Percentiles rank a stretch among this genome's conserved stretches.
These are phyloP conservation scores for Nudaria mundana DNA, from an alignment of 2,888 invertebrate genomes.

Conservation along the genomic window DNA sequence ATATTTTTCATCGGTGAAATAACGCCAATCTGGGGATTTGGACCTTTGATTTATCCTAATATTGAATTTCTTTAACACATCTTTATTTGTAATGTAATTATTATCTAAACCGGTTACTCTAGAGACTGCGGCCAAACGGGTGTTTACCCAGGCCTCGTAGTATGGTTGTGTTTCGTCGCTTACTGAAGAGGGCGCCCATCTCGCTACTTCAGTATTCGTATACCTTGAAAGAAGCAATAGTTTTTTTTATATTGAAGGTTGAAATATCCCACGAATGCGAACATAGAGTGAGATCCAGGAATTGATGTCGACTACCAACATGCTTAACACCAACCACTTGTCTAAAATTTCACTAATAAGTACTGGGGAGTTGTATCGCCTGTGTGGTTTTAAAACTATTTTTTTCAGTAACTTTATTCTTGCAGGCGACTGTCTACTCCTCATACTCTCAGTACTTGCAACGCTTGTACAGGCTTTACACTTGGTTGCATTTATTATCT, in stretches of 20 bases:
- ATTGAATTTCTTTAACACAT: too few species aligned
- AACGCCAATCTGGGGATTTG: slow-evolving; percentile 40
- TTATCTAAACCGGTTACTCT: too few species aligned
- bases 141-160: slow-evolving; percentile 69
- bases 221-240: too few species aligned
- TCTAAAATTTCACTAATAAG: neutral
- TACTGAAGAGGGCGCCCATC: slow-evolving; percentile 53
- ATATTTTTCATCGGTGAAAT: slow-evolving; percentile 49
- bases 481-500: slow-evolving; percentile 6
- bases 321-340: neutral
- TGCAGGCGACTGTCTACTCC: slow-evolving; percentile 9
- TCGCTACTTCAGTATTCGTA: slow-evolving; percentile 63
- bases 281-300: too few species aligned
- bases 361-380: neutral
- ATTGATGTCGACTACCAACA: too few species aligned
- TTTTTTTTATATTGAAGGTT: too few species aligned
- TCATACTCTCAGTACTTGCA: slow-evolving; percentile 11
- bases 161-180: slow-evolving; percentile 55
- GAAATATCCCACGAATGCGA: too few species aligned
- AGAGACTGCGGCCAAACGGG: slow-evolving; percentile 53
- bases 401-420: slow-evolving; percentile 14
- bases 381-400: neutral
- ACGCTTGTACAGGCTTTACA: slow-evolving; percentile 21
- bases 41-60: too few species aligned
- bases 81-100: too few species aligned